Evolutionary conservation across 2,113 vertebrate species (phyloP).

Genomic region (Egretta garzetta): DNA sequence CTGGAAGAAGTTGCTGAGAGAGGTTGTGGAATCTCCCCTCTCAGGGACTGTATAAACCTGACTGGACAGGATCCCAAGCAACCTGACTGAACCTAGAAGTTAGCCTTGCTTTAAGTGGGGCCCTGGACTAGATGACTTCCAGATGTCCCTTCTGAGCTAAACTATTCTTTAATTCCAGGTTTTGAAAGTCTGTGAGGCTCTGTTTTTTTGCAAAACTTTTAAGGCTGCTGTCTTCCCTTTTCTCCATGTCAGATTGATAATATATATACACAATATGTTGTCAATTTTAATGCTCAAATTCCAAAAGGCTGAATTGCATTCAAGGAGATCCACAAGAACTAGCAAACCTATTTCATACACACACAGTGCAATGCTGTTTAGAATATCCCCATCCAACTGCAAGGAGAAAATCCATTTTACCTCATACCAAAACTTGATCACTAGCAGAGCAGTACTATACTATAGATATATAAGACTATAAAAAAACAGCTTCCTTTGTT

Average conservation of each 20-base stretch:
- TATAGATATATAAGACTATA: background rate
- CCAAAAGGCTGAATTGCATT: background rate
- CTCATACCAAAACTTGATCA: background rate
- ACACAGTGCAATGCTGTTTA: background rate
- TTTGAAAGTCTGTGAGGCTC: background rate
- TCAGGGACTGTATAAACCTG: background rate
- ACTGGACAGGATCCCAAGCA: background rate
- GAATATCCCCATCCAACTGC: background rate
- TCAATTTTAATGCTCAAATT: background rate
- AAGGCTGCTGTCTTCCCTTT: background rate
- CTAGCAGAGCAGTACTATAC: background rate
- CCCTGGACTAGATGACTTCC: background rate
- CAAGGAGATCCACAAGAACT: background rate
- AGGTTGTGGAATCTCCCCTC: background rate
- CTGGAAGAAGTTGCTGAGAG: background rate
- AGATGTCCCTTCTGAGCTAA: background rate
- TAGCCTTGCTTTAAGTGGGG: background rate
- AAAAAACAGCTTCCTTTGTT: background rate
- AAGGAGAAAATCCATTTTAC: background rate
- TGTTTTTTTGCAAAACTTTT: background rate
- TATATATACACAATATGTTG: background rate
- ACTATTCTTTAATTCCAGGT: background rate
- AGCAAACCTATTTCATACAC: background rate
- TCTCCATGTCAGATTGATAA: background rate
- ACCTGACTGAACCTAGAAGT: background rate